Base-by-base conservation (phyloP, 2,113 vertebrate species). In the Polyodon spathula region DNA sequence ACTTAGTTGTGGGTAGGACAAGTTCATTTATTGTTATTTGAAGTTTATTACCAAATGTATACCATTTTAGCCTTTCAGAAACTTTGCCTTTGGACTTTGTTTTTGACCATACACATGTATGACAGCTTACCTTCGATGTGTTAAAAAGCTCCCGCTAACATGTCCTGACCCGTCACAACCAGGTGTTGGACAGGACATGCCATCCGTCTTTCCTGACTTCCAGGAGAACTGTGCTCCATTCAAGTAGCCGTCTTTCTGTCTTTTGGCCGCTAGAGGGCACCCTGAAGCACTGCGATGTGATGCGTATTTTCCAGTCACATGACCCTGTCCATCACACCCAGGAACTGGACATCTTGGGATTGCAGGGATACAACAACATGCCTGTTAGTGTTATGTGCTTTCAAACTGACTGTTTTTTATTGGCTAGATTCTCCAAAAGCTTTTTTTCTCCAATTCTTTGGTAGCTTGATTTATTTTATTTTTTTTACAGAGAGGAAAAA, bases 151-250 rank as follows among this genome's bases (percentile, higher is more conserved):
- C 73, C 96, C 96, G 41, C 96, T 99, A 82, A 99, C 95, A 56
- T 99, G 96, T 57, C 96, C 95, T 1, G 95, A 99, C 56, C 95
- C 95, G 52, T 99, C 96, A 40, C 96, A 99, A 61, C 96, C 96
- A 0, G 95, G 96, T 0, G 96, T 99, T 60, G 95, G 95, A 74
- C 95, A 98, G 39, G 95, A 93, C 96, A 99, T 99, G 77, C 96
- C 96, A 78, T 99, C 96, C 3, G 94, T 93, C 84, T 99, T 99
- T 71, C 94, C 96, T 4, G 94, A 94, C 77, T 98, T 98, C 95
- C 95, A 99, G 5, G 95, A 96, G 86, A 97, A 99, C 83, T 98
- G 95, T 58, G 95, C 92, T 55, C 95, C 94, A 6, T 96, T 98
- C 59, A 97, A 85, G 79, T 97, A 99, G 5, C 96, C 94, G 50